Evolutionary conservation across 2,888 invertebrate species (phyloP).

Genomic region (Erebia epiphron): DNA sequence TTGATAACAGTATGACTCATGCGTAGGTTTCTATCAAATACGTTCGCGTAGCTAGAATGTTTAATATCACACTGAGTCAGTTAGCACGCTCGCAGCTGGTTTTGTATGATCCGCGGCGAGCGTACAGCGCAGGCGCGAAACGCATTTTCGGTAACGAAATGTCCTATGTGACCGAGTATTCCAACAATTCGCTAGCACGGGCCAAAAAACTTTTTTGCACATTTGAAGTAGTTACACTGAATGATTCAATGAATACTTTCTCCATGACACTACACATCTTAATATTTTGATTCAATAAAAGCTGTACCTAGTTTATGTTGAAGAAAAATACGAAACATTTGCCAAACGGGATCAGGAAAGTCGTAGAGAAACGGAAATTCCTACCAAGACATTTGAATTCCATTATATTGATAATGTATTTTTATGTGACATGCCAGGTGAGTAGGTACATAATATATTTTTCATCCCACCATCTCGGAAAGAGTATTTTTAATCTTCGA

Average conservation of each 20-base stretch:
- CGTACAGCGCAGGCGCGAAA: conserved; percentile 74
- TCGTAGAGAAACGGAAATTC: conserved; percentile 26
- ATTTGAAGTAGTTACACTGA: conserved; percentile 51
- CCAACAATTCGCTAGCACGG: conserved; percentile 64
- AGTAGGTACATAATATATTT: neutral
- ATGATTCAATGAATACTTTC: conserved; percentile 73
- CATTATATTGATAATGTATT: neutral
- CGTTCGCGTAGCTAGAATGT: conserved; percentile 76
- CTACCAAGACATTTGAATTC: conserved; percentile 15
- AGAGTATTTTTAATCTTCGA: no score
- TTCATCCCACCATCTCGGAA: no score
- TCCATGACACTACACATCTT: conserved; percentile 53
- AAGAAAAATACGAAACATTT: conserved; percentile 20
- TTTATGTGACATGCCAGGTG: neutral
- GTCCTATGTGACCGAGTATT: conserved; percentile 62
- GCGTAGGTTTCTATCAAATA: conserved; percentile 57
- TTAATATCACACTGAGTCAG: conserved; percentile 80
- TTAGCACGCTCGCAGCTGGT: conserved; percentile 70
- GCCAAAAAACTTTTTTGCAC: conserved; percentile 59
- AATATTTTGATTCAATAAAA: conserved; percentile 41
- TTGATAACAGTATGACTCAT: conserved; percentile 79
- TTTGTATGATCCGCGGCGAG: conserved; percentile 70
- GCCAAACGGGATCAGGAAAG: conserved; percentile 27
- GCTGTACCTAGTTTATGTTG: conserved; percentile 9
- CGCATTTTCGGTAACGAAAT: conserved; percentile 49